These are phyloP conservation scores for Pterobdella sp. DNA, from an alignment of 2,888 invertebrate genomes.

Conservation along the genomic window DNA sequence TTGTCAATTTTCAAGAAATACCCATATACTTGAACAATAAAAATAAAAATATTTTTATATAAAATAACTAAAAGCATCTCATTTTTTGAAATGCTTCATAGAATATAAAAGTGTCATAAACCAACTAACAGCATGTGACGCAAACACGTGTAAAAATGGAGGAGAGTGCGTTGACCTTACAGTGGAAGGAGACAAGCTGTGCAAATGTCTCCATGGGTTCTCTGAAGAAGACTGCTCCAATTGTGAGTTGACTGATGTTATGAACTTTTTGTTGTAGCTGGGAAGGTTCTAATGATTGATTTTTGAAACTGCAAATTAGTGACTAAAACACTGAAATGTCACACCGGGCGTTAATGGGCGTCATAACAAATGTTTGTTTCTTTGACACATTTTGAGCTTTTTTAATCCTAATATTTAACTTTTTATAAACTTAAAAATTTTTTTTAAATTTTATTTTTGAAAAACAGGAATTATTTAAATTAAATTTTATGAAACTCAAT, in stretches of 20 bases:
- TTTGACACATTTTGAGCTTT: too few species aligned
- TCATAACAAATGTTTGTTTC: too few species aligned
- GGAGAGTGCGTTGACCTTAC: constrained; percentile 14
- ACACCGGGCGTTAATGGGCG: too few species aligned
- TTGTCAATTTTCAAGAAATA: too few species aligned
- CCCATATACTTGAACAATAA: too few species aligned
- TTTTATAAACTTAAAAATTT: background rate
- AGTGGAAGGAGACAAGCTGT: background rate
- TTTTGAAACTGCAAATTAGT: too few species aligned
- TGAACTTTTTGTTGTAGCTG: background rate
- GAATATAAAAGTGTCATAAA: background rate
- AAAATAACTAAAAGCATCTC: background rate
- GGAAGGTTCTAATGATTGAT: background rate
- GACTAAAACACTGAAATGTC: too few species aligned
- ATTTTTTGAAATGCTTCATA: background rate
- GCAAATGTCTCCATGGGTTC: constrained; percentile 21
- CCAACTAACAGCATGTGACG: background rate
- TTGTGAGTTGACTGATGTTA: constrained; percentile 4
- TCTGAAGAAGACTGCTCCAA: constrained; percentile 10
- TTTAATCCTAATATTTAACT: background rate
- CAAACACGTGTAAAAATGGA: background rate
- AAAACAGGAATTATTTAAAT: too few species aligned
- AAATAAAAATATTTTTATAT: background rate
- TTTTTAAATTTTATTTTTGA: too few species aligned
- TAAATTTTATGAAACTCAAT: too few species aligned